phyloP scores from a whole-genome alignment of 2,797 vertebrate species.

The Pangasius mekongensis region DNA sequence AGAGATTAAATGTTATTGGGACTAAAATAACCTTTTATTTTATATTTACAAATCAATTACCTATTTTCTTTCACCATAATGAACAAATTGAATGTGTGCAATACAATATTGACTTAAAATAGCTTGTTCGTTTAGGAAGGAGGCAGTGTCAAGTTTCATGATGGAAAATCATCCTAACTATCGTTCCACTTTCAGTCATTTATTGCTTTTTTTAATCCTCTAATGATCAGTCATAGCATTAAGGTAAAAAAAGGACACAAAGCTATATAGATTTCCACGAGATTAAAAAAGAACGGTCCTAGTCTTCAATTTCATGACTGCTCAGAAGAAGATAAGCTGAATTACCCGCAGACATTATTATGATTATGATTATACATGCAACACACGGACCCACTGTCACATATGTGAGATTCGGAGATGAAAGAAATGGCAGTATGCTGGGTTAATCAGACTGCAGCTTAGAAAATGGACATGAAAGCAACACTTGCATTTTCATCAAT shows the following conservation, averaged over 20 bases:
- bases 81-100: not conserved
- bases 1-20: not conserved
- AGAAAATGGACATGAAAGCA: conserved; percentile 31
- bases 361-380: conserved; percentile 8
- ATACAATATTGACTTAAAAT: not conserved
- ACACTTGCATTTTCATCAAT: conserved; percentile 32
- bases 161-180: not conserved
- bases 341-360: not conserved
- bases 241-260: not conserved
- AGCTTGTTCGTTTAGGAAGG: not conserved
- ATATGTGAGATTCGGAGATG: conserved; percentile 1
- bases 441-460: conserved; percentile 22
- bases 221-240: not conserved
- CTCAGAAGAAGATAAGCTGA: not conserved
- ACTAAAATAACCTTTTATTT: not conserved
- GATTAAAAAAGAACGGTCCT: not conserved
- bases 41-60: not conserved
- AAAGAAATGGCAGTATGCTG: conserved; percentile 11
- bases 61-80: not conserved
- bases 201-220: not conserved
- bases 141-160: not conserved
- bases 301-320: not conserved
- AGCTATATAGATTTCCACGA: not conserved
- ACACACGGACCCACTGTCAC: not conserved
- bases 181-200: not conserved